Conservation (phyloP, 2,888 invertebrate species). For the Stenchaetothrips biformis region DNA sequence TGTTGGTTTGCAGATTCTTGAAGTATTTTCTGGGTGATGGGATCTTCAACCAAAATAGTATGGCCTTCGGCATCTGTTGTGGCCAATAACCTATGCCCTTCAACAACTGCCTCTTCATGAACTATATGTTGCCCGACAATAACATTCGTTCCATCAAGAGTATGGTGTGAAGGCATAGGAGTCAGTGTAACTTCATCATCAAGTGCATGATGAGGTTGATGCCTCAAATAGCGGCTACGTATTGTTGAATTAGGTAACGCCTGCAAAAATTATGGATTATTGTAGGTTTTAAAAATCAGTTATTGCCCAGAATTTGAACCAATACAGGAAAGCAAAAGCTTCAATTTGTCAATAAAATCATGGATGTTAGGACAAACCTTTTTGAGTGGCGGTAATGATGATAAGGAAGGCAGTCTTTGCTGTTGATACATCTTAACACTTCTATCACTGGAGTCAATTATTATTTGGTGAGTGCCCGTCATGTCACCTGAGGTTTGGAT, state of each 20-base stretch:
- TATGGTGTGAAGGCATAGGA: background rate
- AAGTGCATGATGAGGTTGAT: background rate
- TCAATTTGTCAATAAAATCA: background rate
- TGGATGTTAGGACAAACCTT: background rate
- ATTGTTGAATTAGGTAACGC: background rate
- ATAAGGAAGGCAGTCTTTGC: background rate
- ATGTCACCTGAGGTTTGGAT: background rate
- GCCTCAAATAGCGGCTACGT: background rate
- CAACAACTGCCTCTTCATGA: background rate
- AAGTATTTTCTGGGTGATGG: background rate
- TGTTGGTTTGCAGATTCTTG: background rate
- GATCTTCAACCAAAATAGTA: background rate
- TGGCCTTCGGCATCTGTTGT: background rate
- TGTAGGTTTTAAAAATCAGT: background rate
- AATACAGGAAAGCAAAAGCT: background rate
- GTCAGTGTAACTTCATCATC: slow-evolving; percentile 8
- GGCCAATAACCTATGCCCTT: background rate
- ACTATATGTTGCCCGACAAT: slow-evolving; percentile 3
- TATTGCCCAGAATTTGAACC: background rate
- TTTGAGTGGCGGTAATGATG: background rate
- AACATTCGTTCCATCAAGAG: slow-evolving; percentile 1
- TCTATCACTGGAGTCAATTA: background rate
- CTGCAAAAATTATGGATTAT: background rate
- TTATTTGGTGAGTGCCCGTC: background rate
- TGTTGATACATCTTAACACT: background rate